phyloP scores from a whole-genome alignment of 2,888 invertebrate genomes.

The Standfussiana lucernea region DNA sequence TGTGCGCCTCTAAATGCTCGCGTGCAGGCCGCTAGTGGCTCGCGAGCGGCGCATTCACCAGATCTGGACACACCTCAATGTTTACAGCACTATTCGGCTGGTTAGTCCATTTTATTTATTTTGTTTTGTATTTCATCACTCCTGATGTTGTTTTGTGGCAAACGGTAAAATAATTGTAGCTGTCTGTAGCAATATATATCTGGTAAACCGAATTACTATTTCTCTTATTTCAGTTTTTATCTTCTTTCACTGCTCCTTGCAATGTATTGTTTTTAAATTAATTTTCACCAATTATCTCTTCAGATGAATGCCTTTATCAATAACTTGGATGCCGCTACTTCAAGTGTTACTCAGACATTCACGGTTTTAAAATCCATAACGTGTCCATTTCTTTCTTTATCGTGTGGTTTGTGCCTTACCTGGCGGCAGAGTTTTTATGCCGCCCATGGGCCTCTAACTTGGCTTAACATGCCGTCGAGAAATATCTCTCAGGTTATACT shows the following conservation, averaged over 20 bases:
- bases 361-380: neutral
- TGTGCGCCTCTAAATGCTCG: no score
- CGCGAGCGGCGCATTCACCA: no score
- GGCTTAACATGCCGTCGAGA: no score
- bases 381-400: no score
- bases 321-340: neutral
- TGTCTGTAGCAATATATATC: neutral
- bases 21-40: no score
- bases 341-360: neutral
- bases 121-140: neutral
- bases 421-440: no score
- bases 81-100: conserved; percentile 13
- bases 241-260: no score
- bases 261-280: neutral
- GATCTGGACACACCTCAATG: no score
- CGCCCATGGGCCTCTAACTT: no score
- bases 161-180: neutral
- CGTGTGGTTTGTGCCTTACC: no score
- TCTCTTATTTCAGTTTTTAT: neutral
- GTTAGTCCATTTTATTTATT: neutral
- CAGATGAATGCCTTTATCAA: neutral
- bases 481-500: no score
- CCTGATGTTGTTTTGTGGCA: neutral
- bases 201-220: neutral
- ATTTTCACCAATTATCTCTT: neutral